These are phyloP conservation scores for Mercenaria mercenaria DNA, from an alignment of 1,140 invertebrate genomes.

Conservation along the genomic window DNA sequence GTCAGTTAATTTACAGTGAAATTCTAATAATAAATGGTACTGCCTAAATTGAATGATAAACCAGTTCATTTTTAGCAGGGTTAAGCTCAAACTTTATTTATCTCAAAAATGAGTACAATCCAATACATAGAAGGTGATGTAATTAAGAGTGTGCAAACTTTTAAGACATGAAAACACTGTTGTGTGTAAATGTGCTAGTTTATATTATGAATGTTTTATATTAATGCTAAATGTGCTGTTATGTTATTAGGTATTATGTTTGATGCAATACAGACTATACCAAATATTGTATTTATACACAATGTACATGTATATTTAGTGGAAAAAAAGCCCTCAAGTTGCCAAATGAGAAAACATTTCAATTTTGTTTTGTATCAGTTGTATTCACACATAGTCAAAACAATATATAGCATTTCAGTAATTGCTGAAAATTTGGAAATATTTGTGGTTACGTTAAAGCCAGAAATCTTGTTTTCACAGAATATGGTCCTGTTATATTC, in stretches of 20 bases:
- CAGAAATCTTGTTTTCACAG: no score
- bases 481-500: no score
- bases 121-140: no score
- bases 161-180: background rate
- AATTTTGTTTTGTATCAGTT: slow-evolving; percentile 11
- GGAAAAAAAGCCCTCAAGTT: slow-evolving; percentile 22
- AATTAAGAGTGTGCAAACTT: no score
- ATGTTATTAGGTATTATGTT: slow-evolving; percentile 14
- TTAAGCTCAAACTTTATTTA: no score
- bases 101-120: no score
- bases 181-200: slow-evolving; percentile 28
- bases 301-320: background rate
- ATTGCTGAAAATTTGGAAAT: background rate
- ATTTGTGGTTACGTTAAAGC: no score
- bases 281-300: slow-evolving; percentile 5
- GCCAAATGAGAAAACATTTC: slow-evolving; percentile 31
- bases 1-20: no score
- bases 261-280: slow-evolving; percentile 31
- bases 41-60: no score
- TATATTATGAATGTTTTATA: slow-evolving; percentile 4
- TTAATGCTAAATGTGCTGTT: slow-evolving; percentile 19
- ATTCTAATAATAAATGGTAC: no score
- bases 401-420: background rate
- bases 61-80: no score
- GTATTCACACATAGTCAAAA: slow-evolving; percentile 12